These are phyloP conservation scores for Mylabris phalerata DNA, from an alignment of 1,140 invertebrate species.

Conservation along the genomic window DNA sequence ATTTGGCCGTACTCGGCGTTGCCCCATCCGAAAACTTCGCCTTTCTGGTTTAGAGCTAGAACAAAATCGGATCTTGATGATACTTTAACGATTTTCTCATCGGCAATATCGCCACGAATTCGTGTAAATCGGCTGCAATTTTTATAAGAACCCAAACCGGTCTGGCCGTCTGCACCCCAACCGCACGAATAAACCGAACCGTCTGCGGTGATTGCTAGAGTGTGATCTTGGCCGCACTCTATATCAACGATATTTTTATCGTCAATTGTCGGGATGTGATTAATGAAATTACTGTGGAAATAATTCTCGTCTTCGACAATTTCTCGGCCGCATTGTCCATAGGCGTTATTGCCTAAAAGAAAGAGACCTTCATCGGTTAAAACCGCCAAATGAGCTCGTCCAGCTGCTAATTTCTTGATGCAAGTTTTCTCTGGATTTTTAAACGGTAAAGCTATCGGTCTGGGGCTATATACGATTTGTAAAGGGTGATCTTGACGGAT, in stretches of 20 bases:
- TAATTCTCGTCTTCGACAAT: slow-evolving; percentile 77
- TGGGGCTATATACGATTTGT: slow-evolving; percentile 65
- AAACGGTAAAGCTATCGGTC: slow-evolving; percentile 68
- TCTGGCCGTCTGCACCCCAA: slow-evolving; percentile 93
- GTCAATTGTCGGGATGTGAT: slow-evolving; percentile 60
- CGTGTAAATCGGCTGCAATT: slow-evolving; percentile 51
- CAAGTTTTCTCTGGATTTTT: slow-evolving; percentile 45
- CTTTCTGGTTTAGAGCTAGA: slow-evolving; percentile 82
- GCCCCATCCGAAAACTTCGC: slow-evolving; percentile 95
- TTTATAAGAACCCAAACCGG: slow-evolving; percentile 69
- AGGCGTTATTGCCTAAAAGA: slow-evolving; percentile 85
- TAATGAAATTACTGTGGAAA: slow-evolving; percentile 52
- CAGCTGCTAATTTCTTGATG: slow-evolving; percentile 64
- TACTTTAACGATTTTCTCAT: slow-evolving; percentile 76
- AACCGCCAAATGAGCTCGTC: slow-evolving; percentile 79
- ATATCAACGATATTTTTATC: slow-evolving; percentile 58
- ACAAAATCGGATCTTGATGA: slow-evolving; percentile 79
- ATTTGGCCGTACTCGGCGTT: slow-evolving; percentile 93
- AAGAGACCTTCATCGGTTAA: slow-evolving; percentile 76
- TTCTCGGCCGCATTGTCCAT: slow-evolving; percentile 86
- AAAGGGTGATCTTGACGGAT: slow-evolving; percentile 56
- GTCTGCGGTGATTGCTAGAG: slow-evolving; percentile 70
- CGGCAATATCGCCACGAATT: slow-evolving; percentile 75
- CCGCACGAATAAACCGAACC: slow-evolving; percentile 86
- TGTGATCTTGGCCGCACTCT: slow-evolving; percentile 85